Evolutionary conservation across 2,113 vertebrate species (phyloP).

Genomic region (Hippopotamus amphibius): DNA sequence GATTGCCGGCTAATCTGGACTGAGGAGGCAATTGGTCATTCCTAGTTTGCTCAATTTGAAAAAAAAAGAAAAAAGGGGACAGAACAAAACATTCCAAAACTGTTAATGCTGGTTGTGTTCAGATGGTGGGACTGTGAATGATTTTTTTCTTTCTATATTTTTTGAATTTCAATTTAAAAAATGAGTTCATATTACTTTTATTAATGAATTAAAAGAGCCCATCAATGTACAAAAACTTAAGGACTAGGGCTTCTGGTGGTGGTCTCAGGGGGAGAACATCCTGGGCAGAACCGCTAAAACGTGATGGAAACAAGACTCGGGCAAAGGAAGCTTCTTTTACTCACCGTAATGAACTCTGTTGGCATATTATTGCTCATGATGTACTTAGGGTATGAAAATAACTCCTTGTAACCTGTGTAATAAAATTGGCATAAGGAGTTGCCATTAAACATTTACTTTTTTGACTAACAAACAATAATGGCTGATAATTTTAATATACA

Average conservation of each 20-base stretch:
- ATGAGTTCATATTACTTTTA: not conserved
- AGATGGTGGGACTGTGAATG: not conserved
- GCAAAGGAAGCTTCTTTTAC: conserved; percentile 24
- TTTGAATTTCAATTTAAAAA: not conserved
- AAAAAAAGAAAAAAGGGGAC: not conserved
- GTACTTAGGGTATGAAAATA: conserved; percentile 85
- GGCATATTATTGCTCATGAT: conserved; percentile 60
- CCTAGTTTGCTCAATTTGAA: not conserved
- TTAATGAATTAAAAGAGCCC: not conserved
- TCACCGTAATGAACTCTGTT: conserved; percentile 88
- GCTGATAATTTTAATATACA: not conserved
- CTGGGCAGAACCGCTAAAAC: not conserved
- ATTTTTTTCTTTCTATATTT: not conserved
- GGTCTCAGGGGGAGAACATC: not conserved
- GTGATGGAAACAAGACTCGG: not conserved
- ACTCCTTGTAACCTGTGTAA: conserved; percentile 87
- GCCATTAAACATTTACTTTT: not conserved
- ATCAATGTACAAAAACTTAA: not conserved
- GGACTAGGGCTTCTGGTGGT: not conserved
- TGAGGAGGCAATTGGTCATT: not conserved
- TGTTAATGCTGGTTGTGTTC: not conserved
- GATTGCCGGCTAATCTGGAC: not conserved
- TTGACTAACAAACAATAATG: not conserved
- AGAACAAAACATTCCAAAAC: not conserved
- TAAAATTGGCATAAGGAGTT: conserved; percentile 31